These are phyloP conservation scores for Enteromius afrohamiltoni DNA, from an alignment of 2,797 vertebrate genomes.

Conservation along the genomic window DNA sequence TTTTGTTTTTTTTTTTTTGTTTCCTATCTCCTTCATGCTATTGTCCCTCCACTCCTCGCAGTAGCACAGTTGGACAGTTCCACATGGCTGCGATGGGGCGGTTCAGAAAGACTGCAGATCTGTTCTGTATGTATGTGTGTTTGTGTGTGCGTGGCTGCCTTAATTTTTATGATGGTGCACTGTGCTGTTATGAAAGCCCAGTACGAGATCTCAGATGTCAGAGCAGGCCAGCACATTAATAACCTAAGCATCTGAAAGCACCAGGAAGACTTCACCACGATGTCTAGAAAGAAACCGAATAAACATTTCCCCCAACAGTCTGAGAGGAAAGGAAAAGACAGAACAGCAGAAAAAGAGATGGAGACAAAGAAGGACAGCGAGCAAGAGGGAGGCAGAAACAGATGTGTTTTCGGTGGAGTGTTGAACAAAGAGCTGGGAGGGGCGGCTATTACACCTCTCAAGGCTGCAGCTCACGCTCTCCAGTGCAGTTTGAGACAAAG, in stretches of 20 bases:
- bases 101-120: constrained; percentile 35
- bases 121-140: neutral
- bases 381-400: constrained; percentile 44
- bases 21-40: constrained; percentile 15
- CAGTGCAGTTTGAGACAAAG: constrained; percentile 51
- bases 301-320: neutral
- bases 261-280: constrained; percentile 14
- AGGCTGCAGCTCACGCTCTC: constrained; percentile 40
- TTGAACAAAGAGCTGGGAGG: constrained; percentile 56
- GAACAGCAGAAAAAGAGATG: constrained; percentile 5
- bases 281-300: neutral
- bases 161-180: constrained; percentile 40
- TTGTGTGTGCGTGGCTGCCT: constrained; percentile 8
- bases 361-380: constrained; percentile 32
- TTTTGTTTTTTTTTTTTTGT: neutral
- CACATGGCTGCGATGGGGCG: constrained; percentile 19
- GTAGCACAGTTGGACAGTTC: constrained; percentile 17
- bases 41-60: constrained; percentile 30
- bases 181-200: constrained; percentile 46
- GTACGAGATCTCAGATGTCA: constrained; percentile 33
- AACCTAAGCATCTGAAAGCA: constrained; percentile 10
- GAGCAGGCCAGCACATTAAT: constrained; percentile 46
- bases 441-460: constrained; percentile 54
- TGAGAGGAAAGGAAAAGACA: constrained; percentile 21
- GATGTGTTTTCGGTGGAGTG: constrained; percentile 56